Conservation (phyloP, 1,140 invertebrate genomes). For the Vanessa tameamea region DNA sequence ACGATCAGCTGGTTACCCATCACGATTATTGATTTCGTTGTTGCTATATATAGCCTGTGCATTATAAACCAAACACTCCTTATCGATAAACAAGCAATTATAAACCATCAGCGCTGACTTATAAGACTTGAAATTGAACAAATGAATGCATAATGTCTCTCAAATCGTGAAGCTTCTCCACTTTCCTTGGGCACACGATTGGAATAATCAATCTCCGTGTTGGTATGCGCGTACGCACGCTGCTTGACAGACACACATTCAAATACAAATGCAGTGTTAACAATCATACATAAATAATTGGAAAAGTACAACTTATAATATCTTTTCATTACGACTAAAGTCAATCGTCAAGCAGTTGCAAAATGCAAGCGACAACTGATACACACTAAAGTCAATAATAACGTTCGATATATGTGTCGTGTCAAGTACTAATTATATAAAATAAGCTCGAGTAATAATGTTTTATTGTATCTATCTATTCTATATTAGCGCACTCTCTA, state of each 20-base stretch:
- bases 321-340: slow-evolving; percentile 6
- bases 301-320: slow-evolving; percentile 25
- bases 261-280: slow-evolving; percentile 39
- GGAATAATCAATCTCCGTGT: slow-evolving; percentile 38
- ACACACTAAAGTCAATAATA: too few species aligned
- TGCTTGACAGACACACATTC: slow-evolving; percentile 18
- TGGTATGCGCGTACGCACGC: slow-evolving; percentile 42
- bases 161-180: slow-evolving; percentile 39
- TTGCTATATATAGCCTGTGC: slow-evolving; percentile 29
- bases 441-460: too few species aligned
- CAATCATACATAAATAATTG: slow-evolving; percentile 40
- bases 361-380: too few species aligned
- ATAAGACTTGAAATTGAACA: slow-evolving; percentile 10
- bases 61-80: slow-evolving; percentile 12
- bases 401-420: too few species aligned
- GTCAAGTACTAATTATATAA: too few species aligned
- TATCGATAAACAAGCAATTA: not conserved
- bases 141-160: slow-evolving; percentile 15
- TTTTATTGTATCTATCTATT: too few species aligned
- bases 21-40: slow-evolving; percentile 29
- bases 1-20: slow-evolving; percentile 35
- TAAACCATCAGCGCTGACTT: not conserved
- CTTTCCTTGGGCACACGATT: slow-evolving; percentile 45
- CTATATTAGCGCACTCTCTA: too few species aligned
- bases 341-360: too few species aligned